phyloP scores from a whole-genome alignment of 2,797 vertebrate species.

The Syngnathus rostellatus region DNA sequence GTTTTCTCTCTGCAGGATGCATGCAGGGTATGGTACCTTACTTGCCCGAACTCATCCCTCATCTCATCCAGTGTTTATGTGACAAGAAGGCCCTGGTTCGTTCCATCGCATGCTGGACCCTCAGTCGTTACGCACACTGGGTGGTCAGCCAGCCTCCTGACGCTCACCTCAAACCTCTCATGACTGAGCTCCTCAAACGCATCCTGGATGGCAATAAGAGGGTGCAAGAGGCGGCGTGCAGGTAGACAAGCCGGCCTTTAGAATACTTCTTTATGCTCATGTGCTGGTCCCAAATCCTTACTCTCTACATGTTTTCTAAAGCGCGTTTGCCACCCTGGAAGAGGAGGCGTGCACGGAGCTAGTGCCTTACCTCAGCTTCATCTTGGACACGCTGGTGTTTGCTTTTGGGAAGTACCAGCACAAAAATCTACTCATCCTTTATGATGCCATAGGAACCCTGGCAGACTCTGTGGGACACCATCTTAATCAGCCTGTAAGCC shows the following conservation, averaged over 20 bases:
- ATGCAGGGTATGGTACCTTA: constrained; percentile 96
- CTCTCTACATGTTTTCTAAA: constrained; percentile 8
- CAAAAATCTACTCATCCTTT: constrained; percentile 92
- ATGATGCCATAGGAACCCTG: constrained; percentile 88
- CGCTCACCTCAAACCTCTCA: constrained; percentile 85
- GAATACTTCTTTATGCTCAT: neutral
- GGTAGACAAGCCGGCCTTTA: constrained; percentile 52
- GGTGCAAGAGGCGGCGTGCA: constrained; percentile 92
- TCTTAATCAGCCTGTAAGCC: constrained; percentile 79
- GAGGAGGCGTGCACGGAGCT: constrained; percentile 92
- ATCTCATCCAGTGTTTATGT: constrained; percentile 85
- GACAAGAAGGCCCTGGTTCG: constrained; percentile 92
- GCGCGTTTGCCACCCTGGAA: constrained; percentile 88
- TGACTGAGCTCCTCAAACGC: constrained; percentile 89
- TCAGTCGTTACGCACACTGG: constrained; percentile 94
- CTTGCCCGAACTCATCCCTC: constrained; percentile 86
- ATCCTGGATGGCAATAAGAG: constrained; percentile 91
- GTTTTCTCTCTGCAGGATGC: constrained; percentile 67
- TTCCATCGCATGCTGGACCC: constrained; percentile 93
- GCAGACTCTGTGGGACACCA: constrained; percentile 92
- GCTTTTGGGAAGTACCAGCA: constrained; percentile 94
- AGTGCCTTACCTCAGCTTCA: constrained; percentile 91
- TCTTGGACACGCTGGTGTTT: constrained; percentile 88
- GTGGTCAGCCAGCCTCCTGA: constrained; percentile 87
- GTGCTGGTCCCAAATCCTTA: neutral